A percentile compares a stretch with the other conserved stretches of the same genome.
phyloP scores from a whole-genome alignment of 2,888 invertebrate genomes.

The Epinotia brunnichana region DNA sequence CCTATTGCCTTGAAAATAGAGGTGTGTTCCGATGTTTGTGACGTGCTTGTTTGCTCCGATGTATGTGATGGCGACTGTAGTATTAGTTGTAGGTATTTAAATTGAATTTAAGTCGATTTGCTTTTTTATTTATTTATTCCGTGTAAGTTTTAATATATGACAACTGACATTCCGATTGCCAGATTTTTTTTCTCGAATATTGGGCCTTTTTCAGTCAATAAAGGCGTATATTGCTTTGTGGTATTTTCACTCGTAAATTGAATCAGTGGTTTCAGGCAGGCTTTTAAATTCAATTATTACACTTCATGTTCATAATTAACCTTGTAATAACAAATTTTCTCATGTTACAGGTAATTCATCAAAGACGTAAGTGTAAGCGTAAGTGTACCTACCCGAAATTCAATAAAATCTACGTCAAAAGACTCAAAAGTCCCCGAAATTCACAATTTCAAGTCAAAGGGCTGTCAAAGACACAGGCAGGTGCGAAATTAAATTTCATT shows the following conservation, averaged over 20 bases:
- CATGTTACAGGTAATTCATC: slow-evolving; percentile 39
- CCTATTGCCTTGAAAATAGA: too few relatives aligned
- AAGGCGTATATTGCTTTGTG: too few relatives aligned
- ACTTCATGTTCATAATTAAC: background rate
- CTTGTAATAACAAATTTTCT: slow-evolving; percentile 11
- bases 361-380: slow-evolving; percentile 14
- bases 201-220: too few relatives aligned
- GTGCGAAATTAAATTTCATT: slow-evolving; percentile 70
- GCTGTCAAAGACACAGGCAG: slow-evolving; percentile 66
- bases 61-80: too few relatives aligned
- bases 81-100: too few relatives aligned
- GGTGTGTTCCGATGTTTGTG: too few relatives aligned
- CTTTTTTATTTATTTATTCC: too few relatives aligned
- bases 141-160: too few relatives aligned
- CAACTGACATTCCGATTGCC: too few relatives aligned
- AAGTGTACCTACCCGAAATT: slow-evolving; percentile 33
- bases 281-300: background rate
- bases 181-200: too few relatives aligned
- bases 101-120: too few relatives aligned
- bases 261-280: background rate
- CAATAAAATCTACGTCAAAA: slow-evolving; percentile 17
- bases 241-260: background rate
- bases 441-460: slow-evolving; percentile 42
- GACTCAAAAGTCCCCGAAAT: slow-evolving; percentile 37
- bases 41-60: too few relatives aligned